phyloP scores from a whole-genome alignment of 2,797 vertebrate species.

The Pampus argenteus region DNA sequence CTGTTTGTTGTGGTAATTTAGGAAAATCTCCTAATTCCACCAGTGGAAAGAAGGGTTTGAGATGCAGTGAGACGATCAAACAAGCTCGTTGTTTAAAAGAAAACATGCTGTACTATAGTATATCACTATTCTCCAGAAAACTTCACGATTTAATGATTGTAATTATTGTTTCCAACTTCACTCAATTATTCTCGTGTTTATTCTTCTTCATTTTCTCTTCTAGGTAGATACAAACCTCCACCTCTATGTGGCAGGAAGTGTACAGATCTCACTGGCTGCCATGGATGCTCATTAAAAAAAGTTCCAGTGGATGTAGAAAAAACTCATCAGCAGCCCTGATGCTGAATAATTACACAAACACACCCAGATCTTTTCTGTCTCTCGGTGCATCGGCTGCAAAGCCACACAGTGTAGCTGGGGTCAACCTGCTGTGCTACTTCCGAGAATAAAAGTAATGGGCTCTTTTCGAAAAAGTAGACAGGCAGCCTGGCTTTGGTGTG shows the following conservation, averaged over 20 bases:
- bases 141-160: conserved; percentile 2
- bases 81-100: neutral
- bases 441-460: conserved; percentile 46
- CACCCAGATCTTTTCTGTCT: conserved; percentile 25
- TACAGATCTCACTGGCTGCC: conserved; percentile 16
- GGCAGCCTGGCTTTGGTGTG: conserved; percentile 28
- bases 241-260: neutral
- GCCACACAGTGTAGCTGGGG: conserved; percentile 33
- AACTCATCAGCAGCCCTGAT: conserved; percentile 41
- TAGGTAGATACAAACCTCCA: neutral
- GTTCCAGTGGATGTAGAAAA: conserved; percentile 33
- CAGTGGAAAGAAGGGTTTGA: neutral
- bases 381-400: conserved; percentile 19
- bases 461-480: conserved; percentile 23
- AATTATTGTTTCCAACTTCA: neutral
- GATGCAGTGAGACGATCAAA: neutral
- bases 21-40: too few species aligned
- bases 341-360: conserved; percentile 59
- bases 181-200: neutral
- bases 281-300: conserved; percentile 59
- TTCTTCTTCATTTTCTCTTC: neutral
- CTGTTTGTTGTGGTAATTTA: too few species aligned
- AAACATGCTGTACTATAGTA: too few species aligned
- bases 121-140: conserved; percentile 2
- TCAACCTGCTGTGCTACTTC: conserved; percentile 44